Evolutionary conservation across 2,113 vertebrate species (phyloP), one percentile per base, ranked within the genome.

Genomic region (Motacilla tschutschensis): DNA sequence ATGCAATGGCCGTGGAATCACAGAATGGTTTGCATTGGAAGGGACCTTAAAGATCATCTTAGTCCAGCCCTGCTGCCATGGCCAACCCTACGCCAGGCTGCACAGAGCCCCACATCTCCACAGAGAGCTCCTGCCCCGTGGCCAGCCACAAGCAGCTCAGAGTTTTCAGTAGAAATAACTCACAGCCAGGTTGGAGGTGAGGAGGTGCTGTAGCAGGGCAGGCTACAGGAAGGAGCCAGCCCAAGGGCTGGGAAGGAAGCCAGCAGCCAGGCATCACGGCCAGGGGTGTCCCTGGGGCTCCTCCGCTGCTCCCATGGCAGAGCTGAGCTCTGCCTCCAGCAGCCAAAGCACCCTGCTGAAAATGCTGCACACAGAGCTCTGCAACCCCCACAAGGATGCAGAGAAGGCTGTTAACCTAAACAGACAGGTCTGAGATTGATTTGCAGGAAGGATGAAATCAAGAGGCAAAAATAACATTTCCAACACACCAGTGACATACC

Each of bases 381-480:
- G 69, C 48, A 87, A 11, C 7, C 44, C 31, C 60, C 2, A 0
- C 53, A 2, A 40, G 66, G 73, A 64, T n/a, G 22, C 3, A 36
- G 63, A 22, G 83, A 47, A 22, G 31, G 25, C 4, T 79, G 47
- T 47, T 74, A 72, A 87, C 55, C 65, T 73, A 36, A 79, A 77
- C 59, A 67, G 59, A 38, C 59, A 77, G 46, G 44, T 77, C 73
- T 74, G 35, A 74, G 79, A 89, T 40, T 54, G 79, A 85, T 85
- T 59, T 0, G 0, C 36, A 87, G 69, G 69, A 89, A 91, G 73
- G 88, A 83, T 85, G 88, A 85, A 89, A 85, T 77, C 83, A 85
- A 74, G 73, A 89, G 65, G 77, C 84, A 92, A 89, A 92, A 93
- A 88, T 83, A 85, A 83, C 80, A 55, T 79, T 88, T 87, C 86